A percentile compares a stretch with the other conserved stretches of the same genome.
Evolutionary conservation across 1,140 invertebrate species (phyloP).

Genomic region (Acromyrmex charruanus): DNA sequence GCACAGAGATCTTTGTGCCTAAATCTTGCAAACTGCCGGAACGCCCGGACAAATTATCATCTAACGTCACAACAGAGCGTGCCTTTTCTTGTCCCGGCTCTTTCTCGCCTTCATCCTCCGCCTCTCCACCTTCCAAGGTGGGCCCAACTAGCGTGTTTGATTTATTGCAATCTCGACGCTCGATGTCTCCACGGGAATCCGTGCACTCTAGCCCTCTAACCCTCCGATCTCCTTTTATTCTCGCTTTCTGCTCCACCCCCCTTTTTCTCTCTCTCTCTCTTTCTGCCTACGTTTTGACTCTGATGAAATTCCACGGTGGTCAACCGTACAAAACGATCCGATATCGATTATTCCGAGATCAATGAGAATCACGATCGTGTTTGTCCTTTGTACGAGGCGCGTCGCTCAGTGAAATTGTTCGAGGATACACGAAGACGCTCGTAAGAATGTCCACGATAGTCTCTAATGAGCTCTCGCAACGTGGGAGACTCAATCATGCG

Average conservation of each 20-base stretch:
- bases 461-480: not conserved
- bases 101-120: slow-evolving; percentile 33
- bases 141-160: slow-evolving; percentile 70
- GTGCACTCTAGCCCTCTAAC: slow-evolving; percentile 8
- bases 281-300: not conserved
- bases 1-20: slow-evolving; percentile 47
- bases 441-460: not conserved
- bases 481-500: not conserved
- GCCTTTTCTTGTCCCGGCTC: slow-evolving; percentile 67
- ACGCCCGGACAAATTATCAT: slow-evolving; percentile 79
- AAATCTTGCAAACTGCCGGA: slow-evolving; percentile 72
- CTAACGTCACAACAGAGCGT: slow-evolving; percentile 77
- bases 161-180: slow-evolving; percentile 77
- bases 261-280: not conserved
- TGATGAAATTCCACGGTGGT: slow-evolving; percentile 72
- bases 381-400: not conserved
- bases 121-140: slow-evolving; percentile 24
- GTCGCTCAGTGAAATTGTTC: not conserved
- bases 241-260: not conserved
- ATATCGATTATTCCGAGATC: slow-evolving; percentile 67
- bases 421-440: not conserved
- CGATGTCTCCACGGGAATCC: slow-evolving; percentile 69
- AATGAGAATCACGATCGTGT: not conserved
- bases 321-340: slow-evolving; percentile 63
- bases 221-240: not conserved